These are phyloP conservation scores for Rhabdomys dilectus DNA, from an alignment of 2,113 vertebrate species.

Conservation along the genomic window DNA sequence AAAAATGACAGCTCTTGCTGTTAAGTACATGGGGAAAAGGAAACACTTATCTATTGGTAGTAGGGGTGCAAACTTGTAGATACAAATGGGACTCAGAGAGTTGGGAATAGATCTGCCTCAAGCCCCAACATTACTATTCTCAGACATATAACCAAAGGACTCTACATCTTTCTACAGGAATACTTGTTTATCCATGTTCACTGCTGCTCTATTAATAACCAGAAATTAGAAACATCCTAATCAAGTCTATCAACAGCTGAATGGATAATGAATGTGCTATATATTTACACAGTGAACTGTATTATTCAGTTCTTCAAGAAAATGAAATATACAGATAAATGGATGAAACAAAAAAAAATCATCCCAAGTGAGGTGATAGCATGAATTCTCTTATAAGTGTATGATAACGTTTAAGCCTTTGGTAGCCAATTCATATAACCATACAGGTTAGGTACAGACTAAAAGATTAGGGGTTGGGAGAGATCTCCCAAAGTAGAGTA, in stretches of 20 bases:
- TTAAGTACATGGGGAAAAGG: not conserved
- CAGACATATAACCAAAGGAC: not conserved
- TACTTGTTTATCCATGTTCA: not conserved
- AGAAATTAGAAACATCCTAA: not conserved
- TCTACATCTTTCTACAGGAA: not conserved
- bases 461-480: rapidly evolving
- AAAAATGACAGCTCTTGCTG: not conserved
- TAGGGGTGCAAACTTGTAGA: not conserved
- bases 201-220: not conserved
- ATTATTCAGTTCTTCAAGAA: not conserved
- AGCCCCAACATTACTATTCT: not conserved
- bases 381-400: not conserved
- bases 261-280: not conserved
- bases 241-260: not conserved
- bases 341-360: not conserved
- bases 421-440: not conserved
- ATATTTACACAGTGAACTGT: not conserved
- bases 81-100: not conserved
- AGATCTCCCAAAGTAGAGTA: not conserved
- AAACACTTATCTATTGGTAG: not conserved
- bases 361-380: not conserved
- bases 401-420: not conserved
- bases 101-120: not conserved
- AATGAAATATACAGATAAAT: not conserved
- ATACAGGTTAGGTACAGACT: not conserved